Percentiles rank a stretch among this genome's conserved stretches.
Evolutionary conservation across 1,140 invertebrate genomes (phyloP).

Genomic region (Asobara japonica): DNA sequence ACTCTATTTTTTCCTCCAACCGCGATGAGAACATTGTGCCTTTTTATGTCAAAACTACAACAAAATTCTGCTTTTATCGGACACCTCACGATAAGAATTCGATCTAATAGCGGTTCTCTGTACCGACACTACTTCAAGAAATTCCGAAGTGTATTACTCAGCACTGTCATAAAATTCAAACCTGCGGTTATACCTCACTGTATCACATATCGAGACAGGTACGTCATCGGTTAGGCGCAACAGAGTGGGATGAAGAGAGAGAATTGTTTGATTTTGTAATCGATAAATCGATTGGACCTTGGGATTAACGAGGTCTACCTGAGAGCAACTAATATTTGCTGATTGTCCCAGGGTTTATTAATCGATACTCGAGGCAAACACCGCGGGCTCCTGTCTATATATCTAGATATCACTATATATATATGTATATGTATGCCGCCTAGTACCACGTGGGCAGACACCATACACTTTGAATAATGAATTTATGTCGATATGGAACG

Average conservation of each 20-base stretch:
- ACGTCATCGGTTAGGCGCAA: not conserved
- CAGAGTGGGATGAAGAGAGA: not conserved
- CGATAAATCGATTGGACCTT: not conserved
- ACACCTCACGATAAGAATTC: not conserved
- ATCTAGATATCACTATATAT: not conserved
- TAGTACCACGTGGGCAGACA: not conserved
- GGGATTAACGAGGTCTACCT: not conserved
- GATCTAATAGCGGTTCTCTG: not conserved
- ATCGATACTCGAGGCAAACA: not conserved
- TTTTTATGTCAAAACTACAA: not conserved
- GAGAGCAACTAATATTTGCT: not conserved
- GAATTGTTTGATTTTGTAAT: constrained; percentile 1
- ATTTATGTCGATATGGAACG: too few species aligned
- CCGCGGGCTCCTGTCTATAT: not conserved
- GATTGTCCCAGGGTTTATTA: not conserved
- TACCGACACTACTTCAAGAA: too few species aligned
- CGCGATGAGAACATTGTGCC: too few species aligned
- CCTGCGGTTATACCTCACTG: too few species aligned
- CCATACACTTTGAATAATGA: too few species aligned
- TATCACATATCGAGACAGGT: not conserved
- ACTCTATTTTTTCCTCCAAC: too few species aligned
- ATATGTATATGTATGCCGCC: too few species aligned
- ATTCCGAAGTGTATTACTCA: not conserved
- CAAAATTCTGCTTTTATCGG: not conserved
- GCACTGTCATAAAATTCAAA: not conserved